Base-by-base conservation (phyloP, 1,140 invertebrate genomes). In the Sarcophaga bullata region DNA sequence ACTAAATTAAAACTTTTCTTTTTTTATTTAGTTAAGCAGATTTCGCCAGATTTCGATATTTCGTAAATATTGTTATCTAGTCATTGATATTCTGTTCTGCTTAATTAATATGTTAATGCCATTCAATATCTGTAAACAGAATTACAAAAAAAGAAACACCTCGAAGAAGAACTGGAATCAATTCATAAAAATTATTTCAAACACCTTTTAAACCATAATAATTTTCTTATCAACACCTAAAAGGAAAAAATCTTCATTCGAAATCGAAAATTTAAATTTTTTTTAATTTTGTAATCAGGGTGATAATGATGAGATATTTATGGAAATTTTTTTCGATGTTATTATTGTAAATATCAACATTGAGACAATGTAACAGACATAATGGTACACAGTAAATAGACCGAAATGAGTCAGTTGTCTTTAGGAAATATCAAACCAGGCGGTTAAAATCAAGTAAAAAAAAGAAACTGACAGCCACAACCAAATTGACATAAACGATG, bases 241-340 rank as follows among this genome's bases (percentile, higher is more conserved):
- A 4, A n/a, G 10, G 54, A 58, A 13, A 15, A 58, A 58, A 13
- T 2, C 54, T 58, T 13, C 54, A 58, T 13, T n/a, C 15, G 25
- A 37, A 37, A 37, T 37, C 25, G 25, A 37, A 37, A 37, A 37
- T 37, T 37, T 37, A 37, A 37, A 37, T 37, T 37, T 1, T 37
- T 37, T 37, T 52, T 52, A 52, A 52, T 52, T 52, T 13, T 52
- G 9, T 52, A 52, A 52, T 9, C 8, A 52, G 13, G 13, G 13
- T 10, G 13, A 52, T 52, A 6, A n/a, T 68, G 62, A 68, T 68
- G 62, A 68, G 62, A 68, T 68, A 25, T 68, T 68, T 68, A 68
- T 68, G 62, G 17, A 68, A 68, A 68, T 68, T 68, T 68, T 68
- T 3, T 58, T 37, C 4, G 25, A 4, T 37, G 1, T 37, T 37